phyloP scores from a whole-genome alignment of 2,797 vertebrate species.

The Enteromius fasciolatus region DNA sequence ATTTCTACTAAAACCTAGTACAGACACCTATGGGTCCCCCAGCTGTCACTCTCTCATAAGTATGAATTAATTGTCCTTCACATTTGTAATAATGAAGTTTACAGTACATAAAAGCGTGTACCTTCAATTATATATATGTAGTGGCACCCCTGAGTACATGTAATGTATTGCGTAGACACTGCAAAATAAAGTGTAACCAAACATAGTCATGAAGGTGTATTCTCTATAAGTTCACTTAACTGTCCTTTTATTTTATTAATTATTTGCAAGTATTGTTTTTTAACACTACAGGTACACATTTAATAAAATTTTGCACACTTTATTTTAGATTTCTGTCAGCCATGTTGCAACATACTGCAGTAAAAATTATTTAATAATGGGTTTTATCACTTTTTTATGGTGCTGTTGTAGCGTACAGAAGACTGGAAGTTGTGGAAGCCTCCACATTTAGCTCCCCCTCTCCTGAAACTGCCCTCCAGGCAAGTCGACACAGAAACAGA shows the following conservation, averaged over 20 bases:
- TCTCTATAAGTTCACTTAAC: not conserved
- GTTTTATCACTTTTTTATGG: not conserved
- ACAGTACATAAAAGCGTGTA: no score
- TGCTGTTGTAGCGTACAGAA: slow-evolving; percentile 67
- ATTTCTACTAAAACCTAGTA: no score
- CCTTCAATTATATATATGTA: not conserved
- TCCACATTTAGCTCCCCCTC: slow-evolving; percentile 51
- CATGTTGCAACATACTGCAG: not conserved
- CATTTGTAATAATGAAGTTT: slow-evolving; percentile 3
- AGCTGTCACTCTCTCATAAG: no score
- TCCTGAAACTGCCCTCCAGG: slow-evolving; percentile 64
- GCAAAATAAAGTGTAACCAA: not conserved
- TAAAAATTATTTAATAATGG: not conserved
- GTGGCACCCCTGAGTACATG: no score
- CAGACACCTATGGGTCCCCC: no score
- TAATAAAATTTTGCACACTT: not conserved
- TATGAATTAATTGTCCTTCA: not conserved
- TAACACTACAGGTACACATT: not conserved
- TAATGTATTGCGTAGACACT: not conserved
- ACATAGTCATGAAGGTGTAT: not conserved
- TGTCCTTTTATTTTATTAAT: not conserved
- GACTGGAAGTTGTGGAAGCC: slow-evolving; percentile 75
- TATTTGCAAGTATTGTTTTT: not conserved
- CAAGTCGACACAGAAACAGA: slow-evolving; percentile 58
- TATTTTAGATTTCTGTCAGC: not conserved